Evolutionary conservation across 2,113 vertebrate genomes (phyloP).

Genomic region (Microcebus murinus): DNA sequence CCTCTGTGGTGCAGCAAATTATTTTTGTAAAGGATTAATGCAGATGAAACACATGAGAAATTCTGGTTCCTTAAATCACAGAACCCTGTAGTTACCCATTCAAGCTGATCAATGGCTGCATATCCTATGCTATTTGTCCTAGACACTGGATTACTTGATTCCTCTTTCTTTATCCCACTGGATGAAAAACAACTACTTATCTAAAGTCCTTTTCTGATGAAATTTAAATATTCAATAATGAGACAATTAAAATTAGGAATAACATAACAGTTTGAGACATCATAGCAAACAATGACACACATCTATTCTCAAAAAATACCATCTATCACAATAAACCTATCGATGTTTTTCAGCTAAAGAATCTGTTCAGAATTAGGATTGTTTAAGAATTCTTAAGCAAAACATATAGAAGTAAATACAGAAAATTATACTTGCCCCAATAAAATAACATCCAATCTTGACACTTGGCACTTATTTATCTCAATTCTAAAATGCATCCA

Average conservation of each 20-base stretch:
- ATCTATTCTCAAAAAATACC: not conserved
- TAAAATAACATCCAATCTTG: not conserved
- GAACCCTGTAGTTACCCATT: not conserved
- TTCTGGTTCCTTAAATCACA: not conserved
- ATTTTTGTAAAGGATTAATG: not conserved
- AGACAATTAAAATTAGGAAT: constrained; percentile 30
- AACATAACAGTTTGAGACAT: not conserved
- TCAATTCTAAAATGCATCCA: constrained; percentile 21
- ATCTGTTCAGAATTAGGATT: not conserved
- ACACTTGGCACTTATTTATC: not conserved
- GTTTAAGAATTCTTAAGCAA: constrained; percentile 8
- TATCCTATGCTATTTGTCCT: not conserved
- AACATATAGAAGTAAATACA: not conserved
- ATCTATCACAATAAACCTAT: not conserved
- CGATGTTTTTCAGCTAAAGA: not conserved
- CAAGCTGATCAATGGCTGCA: not conserved
- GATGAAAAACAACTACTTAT: not conserved
- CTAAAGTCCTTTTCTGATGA: not conserved
- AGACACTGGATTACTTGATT: not conserved
- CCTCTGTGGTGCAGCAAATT: not conserved
- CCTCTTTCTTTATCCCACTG: not conserved
- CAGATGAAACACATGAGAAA: not conserved
- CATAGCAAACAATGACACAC: not conserved
- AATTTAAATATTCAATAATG: not conserved
- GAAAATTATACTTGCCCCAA: not conserved